phyloP scores from a whole-genome alignment of 2,888 invertebrate species.

The Tuta absoluta region DNA sequence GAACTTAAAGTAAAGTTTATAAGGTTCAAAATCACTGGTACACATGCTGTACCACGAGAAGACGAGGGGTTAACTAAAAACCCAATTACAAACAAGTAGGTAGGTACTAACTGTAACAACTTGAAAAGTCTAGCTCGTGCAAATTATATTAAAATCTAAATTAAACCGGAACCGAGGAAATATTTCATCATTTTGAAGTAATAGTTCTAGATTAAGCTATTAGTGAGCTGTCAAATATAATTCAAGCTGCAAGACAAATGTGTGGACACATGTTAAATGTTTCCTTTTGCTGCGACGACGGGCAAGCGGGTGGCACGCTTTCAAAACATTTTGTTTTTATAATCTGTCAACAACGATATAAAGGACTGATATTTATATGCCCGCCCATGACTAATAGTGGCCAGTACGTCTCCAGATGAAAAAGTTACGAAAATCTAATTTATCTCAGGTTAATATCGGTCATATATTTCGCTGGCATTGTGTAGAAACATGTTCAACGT shows the following conservation, averaged over 20 bases:
- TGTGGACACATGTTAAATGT: slow-evolving; percentile 32
- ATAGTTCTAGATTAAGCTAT: slow-evolving; percentile 31
- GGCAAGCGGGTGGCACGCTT: slow-evolving; percentile 32
- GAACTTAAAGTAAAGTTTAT: too few species aligned
- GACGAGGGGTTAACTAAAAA: too few species aligned
- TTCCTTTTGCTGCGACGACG: slow-evolving; percentile 42
- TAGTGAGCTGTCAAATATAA: slow-evolving; percentile 34
- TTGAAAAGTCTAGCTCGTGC: neutral
- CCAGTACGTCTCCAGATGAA: slow-evolving; percentile 26
- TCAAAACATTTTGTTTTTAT: slow-evolving; percentile 35
- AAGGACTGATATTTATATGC: slow-evolving; percentile 35
- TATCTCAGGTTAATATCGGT: slow-evolving; percentile 28
- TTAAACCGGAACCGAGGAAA: neutral
- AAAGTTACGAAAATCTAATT: slow-evolving; percentile 33
- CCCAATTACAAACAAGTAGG: too few species aligned
- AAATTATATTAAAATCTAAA: neutral
- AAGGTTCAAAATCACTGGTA: too few species aligned
- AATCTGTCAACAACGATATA: slow-evolving; percentile 37
- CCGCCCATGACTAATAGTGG: slow-evolving; percentile 36
- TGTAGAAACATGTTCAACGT: slow-evolving; percentile 7
- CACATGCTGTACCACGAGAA: too few species aligned
- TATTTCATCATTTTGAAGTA: slow-evolving; percentile 3
- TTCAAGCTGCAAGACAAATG: slow-evolving; percentile 26
- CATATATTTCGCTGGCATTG: slow-evolving; percentile 15
- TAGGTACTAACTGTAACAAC: neutral